A percentile compares a stretch with the other conserved stretches of the same genome.
These are phyloP conservation scores for Palaemon carinicauda DNA, from an alignment of 1,140 invertebrate species.

Conservation along the genomic window DNA sequence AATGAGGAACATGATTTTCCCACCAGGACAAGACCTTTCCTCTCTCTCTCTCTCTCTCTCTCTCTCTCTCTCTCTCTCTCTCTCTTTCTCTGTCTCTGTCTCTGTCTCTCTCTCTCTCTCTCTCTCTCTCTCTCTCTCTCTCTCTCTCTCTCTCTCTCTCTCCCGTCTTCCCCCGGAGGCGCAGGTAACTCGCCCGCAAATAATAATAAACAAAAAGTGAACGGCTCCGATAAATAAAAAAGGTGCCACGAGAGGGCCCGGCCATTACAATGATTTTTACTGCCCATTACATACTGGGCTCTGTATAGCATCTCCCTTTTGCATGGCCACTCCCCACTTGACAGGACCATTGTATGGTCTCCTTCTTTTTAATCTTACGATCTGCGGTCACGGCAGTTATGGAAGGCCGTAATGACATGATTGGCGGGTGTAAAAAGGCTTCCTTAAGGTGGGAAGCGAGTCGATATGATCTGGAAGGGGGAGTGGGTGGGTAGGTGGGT, in stretches of 20 bases:
- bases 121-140: no score
- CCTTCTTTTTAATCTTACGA: background rate
- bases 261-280: slow-evolving; percentile 20
- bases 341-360: slow-evolving; percentile 1
- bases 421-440: slow-evolving; percentile 12
- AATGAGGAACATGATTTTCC: no score
- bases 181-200: background rate
- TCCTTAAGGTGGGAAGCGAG: background rate
- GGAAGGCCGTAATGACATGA: slow-evolving; percentile 6
- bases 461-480: no score
- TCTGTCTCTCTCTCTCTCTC: no score
- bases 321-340: background rate
- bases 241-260: slow-evolving; percentile 1
- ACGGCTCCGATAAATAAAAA: background rate
- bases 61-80: no score
- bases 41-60: no score
- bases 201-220: background rate
- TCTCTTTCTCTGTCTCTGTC: no score
- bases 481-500: background rate
- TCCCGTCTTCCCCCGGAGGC: no score
- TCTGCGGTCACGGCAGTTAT: background rate
- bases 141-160: no score
- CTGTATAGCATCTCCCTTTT: background rate
- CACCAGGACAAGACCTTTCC: no score
- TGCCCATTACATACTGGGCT: background rate